Conservation (phyloP, 2,797 vertebrate species). For the Rhabdomys pumilio region DNA sequence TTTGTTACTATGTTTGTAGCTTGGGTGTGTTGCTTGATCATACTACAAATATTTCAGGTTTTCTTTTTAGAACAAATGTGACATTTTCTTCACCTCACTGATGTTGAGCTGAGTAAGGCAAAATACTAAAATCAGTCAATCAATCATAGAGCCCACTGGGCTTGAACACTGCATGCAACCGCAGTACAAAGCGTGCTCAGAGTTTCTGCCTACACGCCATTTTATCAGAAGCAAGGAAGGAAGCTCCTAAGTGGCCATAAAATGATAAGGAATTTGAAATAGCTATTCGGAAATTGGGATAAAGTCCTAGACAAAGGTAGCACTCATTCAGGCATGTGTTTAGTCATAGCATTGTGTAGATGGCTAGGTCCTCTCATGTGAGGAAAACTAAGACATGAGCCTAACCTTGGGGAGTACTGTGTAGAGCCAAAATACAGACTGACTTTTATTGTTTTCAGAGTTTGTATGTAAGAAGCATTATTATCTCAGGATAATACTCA, state of each 20-base stretch:
- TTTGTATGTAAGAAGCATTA: slow-evolving; percentile 59
- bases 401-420: slow-evolving; percentile 8
- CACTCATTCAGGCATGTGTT: slow-evolving; percentile 21
- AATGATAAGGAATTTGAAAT: slow-evolving; percentile 63
- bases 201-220: slow-evolving; percentile 35
- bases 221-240: slow-evolving; percentile 52
- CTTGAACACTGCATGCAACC: slow-evolving; percentile 44
- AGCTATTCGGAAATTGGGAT: slow-evolving; percentile 56
- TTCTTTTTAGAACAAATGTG: slow-evolving; percentile 75
- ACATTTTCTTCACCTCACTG: slow-evolving; percentile 72
- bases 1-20: slow-evolving; percentile 59
- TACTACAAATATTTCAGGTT: slow-evolving; percentile 69
- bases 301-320: slow-evolving; percentile 23
- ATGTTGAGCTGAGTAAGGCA: slow-evolving; percentile 64
- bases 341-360: slow-evolving; percentile 8
- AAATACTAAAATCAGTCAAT: slow-evolving; percentile 68
- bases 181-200: slow-evolving; percentile 52
- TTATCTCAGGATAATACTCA: slow-evolving; percentile 24
- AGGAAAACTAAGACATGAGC: slow-evolving; percentile 48
- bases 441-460: slow-evolving; percentile 2
- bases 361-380: background rate
- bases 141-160: slow-evolving; percentile 68
- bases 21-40: slow-evolving; percentile 52
- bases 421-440: slow-evolving; percentile 28
- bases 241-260: slow-evolving; percentile 37